These are phyloP conservation scores for Vicugna pacos DNA, from an alignment of 2,113 vertebrate genomes.

Conservation along the genomic window DNA sequence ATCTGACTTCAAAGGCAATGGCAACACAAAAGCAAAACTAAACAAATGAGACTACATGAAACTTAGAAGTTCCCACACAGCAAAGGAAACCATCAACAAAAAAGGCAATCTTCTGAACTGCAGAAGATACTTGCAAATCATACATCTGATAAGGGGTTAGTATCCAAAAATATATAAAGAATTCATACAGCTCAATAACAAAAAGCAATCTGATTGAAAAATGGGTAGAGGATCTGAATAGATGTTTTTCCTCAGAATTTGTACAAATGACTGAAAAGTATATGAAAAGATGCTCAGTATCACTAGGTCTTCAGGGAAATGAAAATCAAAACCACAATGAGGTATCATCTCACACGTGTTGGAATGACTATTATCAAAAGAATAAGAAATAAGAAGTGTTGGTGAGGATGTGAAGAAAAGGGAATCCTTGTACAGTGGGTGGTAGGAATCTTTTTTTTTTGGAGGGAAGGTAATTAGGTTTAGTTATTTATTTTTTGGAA, in stretches of 20 bases:
- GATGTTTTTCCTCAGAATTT: neutral
- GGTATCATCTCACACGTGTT: neutral
- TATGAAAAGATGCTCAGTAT: neutral
- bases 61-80: neutral
- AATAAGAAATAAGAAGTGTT: neutral
- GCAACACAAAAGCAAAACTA: neutral
- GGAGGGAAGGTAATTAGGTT: too few species aligned
- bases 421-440: neutral
- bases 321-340: constrained; percentile 6
- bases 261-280: neutral
- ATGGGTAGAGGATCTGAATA: neutral
- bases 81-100: neutral
- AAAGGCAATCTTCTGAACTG: neutral
- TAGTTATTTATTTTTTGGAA: too few species aligned
- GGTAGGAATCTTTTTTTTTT: neutral
- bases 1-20: neutral
- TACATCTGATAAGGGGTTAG: neutral
- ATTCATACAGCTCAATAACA: neutral
- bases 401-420: neutral
- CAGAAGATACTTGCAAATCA: neutral
- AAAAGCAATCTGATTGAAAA: neutral
- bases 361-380: neutral
- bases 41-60: neutral
- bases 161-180: neutral
- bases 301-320: neutral